Conservation (phyloP, 2,888 invertebrate genomes). For the Plebejus argus region DNA sequence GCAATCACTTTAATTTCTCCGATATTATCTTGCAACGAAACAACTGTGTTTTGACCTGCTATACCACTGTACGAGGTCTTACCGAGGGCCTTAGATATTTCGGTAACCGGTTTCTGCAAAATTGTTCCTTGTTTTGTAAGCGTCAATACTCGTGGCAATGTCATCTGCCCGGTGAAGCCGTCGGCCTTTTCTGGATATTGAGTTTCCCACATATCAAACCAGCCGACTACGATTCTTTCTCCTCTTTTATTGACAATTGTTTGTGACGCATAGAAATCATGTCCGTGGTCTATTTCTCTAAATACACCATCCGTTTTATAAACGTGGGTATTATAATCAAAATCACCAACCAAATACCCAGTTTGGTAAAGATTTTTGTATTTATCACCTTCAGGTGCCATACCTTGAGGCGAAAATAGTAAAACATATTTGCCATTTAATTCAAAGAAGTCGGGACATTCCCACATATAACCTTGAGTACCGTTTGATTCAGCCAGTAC, state of each 20-base stretch:
- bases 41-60: conserved; percentile 42
- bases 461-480: conserved; percentile 69
- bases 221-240: conserved; percentile 61
- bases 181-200: conserved; percentile 61
- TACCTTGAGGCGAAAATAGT: conserved; percentile 70
- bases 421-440: conserved; percentile 60
- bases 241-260: conserved; percentile 52
- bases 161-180: conserved; percentile 68
- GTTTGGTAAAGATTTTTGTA: conserved; percentile 63
- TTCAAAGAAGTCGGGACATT: conserved; percentile 77
- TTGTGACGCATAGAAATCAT: conserved; percentile 74
- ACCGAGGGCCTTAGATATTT: conserved; percentile 47
- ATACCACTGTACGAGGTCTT: conserved; percentile 46
- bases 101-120: conserved; percentile 56
- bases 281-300: conserved; percentile 62
- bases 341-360: conserved; percentile 70
- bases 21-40: conserved; percentile 51
- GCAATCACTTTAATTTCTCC: conserved; percentile 56
- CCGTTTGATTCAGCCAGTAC: conserved; percentile 60
- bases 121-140: conserved; percentile 51
- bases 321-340: conserved; percentile 54
- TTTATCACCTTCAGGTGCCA: conserved; percentile 57
- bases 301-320: conserved; percentile 57
- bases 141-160: conserved; percentile 59
- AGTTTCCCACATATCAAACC: conserved; percentile 72